phyloP scores from a whole-genome alignment of 2,113 vertebrate species.

The Epinephelus moara region DNA sequence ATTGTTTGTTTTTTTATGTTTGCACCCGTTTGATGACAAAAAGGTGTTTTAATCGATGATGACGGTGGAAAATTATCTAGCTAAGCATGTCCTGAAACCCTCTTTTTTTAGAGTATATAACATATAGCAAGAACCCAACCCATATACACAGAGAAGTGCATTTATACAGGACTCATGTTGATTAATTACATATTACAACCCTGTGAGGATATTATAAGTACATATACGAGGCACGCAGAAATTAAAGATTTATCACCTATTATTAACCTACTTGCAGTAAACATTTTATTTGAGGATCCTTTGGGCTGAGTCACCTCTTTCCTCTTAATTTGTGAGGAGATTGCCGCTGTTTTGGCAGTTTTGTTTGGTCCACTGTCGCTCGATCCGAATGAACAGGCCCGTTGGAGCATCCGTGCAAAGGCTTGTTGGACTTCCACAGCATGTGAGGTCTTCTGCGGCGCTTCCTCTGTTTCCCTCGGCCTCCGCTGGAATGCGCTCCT shows the following conservation, averaged over 20 bases:
- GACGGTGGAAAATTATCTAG: slow-evolving; percentile 10
- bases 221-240: slow-evolving; percentile 72
- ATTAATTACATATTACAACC: slow-evolving; percentile 69
- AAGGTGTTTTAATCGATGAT: neutral
- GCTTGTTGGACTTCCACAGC: slow-evolving; percentile 57
- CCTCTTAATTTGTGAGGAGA: slow-evolving; percentile 53
- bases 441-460: slow-evolving; percentile 35
- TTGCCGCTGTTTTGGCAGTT: slow-evolving; percentile 39
- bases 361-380: slow-evolving; percentile 74
- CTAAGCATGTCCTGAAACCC: neutral
- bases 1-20: slow-evolving; percentile 9
- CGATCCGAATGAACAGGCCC: slow-evolving; percentile 42
- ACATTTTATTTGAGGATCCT: slow-evolving; percentile 67
- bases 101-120: slow-evolving; percentile 35
- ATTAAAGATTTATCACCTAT: slow-evolving; percentile 66
- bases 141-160: slow-evolving; percentile 65
- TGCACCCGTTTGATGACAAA: slow-evolving; percentile 36
- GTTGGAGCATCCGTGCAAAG: slow-evolving; percentile 64
- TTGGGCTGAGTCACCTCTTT: slow-evolving; percentile 61
- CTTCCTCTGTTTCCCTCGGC: neutral
- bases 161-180: slow-evolving; percentile 68
- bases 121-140: slow-evolving; percentile 63
- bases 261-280: slow-evolving; percentile 70
- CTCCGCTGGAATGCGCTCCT: slow-evolving; percentile 31
- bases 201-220: slow-evolving; percentile 65